phyloP scores from a whole-genome alignment of 2,113 vertebrate genomes.

The Mixornis gularis region DNA sequence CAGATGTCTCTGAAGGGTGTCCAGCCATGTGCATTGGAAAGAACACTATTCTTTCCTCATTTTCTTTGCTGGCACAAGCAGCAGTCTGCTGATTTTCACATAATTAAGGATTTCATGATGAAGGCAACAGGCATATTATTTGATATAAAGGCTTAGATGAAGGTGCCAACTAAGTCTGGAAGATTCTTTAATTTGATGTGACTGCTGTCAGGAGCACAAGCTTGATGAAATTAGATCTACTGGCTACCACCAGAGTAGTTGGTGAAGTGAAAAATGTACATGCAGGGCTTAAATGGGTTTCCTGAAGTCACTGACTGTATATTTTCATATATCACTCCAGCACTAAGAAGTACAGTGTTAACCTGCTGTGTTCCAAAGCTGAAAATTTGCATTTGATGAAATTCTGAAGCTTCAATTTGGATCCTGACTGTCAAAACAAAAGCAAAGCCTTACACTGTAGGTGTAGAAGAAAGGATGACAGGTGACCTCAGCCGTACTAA shows the following conservation, averaged over 20 bases:
- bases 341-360: conserved; percentile 5
- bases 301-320: conserved; percentile 24
- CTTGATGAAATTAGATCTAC: conserved; percentile 50
- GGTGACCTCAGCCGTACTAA: not conserved
- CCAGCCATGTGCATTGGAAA: conserved; percentile 30
- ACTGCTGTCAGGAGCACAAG: conserved; percentile 55
- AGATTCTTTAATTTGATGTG: conserved; percentile 63
- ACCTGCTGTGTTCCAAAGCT: conserved; percentile 29
- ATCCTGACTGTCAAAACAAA: not conserved
- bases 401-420: not conserved
- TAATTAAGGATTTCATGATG: conserved; percentile 68
- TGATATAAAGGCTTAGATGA: conserved; percentile 62
- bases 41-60: conserved; percentile 39
- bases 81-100: conserved; percentile 54
- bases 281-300: conserved; percentile 47
- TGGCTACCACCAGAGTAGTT: conserved; percentile 22
- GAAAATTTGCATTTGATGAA: conserved; percentile 3
- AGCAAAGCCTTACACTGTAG: not conserved
- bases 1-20: conserved; percentile 39
- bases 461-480: not conserved
- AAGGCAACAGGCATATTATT: conserved; percentile 63
- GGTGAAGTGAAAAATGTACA: conserved; percentile 56
- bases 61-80: conserved; percentile 50
- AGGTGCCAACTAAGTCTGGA: conserved; percentile 58
- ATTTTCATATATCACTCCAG: conserved; percentile 14